Evolutionary conservation across 2,888 invertebrate genomes (phyloP), one percentile per base, ranked within the genome.

Genomic region (Dione vanillae): DNA sequence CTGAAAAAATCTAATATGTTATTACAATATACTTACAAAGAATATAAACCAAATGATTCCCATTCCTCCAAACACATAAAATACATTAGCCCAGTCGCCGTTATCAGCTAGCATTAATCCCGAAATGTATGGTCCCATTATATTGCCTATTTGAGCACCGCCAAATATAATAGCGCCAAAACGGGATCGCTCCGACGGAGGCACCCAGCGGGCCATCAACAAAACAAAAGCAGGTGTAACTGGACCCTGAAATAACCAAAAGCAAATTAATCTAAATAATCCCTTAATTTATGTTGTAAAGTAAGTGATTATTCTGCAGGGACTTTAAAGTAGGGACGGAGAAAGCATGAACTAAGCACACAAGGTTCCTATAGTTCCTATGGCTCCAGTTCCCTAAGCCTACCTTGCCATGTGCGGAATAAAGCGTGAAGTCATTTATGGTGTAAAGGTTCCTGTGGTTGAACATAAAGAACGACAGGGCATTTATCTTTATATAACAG

Each of bases 201-300:
- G 94, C 0, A 94, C 92, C 95, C 95, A 95, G 78, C 94, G 88
- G 0, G 95, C 94, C 74, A 95, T 82, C 10, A 95, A 79, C 0
- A 94, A 85, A 12, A 95, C 94, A 83, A 96, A 94, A 0, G 95
- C 95, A 56, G 94, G 95, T 72, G 94, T 95, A 0, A 94, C 94
- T 12, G 94, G 93, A 49, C 95, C 95, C 95, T 95, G 75, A 69
- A 66, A 71, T 35, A 12, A 45, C 41, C 35, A 1, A 54, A 19
- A 49, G 3, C 16, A 19, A 8, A 49, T 16, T 27, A 27, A 27
- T 27, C 27, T 27, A 2, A 27, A n/a, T n/a, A 27, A 27, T 5
- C 27, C 2, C 5, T 27, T 27, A n/a, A n/a, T n/a, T n/a, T n/a
- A n/a, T n/a, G n/a, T n/a, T n/a, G n/a, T n/a, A n/a, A n/a, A n/a